Evolutionary conservation across 2,113 vertebrate species (phyloP).

Genomic region (Ctenomys sociabilis): DNA sequence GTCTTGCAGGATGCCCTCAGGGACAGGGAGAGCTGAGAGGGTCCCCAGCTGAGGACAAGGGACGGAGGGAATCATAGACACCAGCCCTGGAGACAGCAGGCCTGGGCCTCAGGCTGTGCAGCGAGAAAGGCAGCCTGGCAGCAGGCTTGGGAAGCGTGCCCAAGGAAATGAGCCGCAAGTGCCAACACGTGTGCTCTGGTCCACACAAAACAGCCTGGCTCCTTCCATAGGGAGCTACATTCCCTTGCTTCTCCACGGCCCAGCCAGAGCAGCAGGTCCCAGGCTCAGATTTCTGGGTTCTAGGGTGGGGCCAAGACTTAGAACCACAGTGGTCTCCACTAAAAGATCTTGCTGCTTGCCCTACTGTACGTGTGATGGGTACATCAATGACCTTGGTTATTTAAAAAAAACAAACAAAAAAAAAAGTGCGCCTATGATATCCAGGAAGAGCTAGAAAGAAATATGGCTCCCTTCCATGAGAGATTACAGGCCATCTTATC

Average conservation of each 20-base stretch:
- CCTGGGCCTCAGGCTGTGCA: not conserved
- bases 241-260: not conserved
- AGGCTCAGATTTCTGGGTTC: not conserved
- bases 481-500: not conserved
- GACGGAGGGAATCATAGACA: too few relatives aligned
- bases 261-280: not conserved
- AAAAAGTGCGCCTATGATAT: not conserved
- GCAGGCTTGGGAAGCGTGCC: not conserved
- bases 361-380: too few relatives aligned
- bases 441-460: not conserved
- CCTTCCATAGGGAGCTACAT: not conserved
- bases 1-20: not conserved
- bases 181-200: accelerated
- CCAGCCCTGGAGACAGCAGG: not conserved
- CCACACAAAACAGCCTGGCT: accelerated
- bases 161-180: not conserved
- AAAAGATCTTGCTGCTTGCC: too few relatives aligned
- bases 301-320: not conserved
- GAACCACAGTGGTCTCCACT: not conserved
- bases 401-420: too few relatives aligned
- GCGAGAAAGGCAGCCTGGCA: not conserved
- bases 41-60: not conserved
- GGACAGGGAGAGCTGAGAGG: not conserved
- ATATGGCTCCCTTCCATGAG: not conserved
- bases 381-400: not conserved